Conservation (phyloP, 2,113 vertebrate species). For the Pseudonaja textilis region DNA sequence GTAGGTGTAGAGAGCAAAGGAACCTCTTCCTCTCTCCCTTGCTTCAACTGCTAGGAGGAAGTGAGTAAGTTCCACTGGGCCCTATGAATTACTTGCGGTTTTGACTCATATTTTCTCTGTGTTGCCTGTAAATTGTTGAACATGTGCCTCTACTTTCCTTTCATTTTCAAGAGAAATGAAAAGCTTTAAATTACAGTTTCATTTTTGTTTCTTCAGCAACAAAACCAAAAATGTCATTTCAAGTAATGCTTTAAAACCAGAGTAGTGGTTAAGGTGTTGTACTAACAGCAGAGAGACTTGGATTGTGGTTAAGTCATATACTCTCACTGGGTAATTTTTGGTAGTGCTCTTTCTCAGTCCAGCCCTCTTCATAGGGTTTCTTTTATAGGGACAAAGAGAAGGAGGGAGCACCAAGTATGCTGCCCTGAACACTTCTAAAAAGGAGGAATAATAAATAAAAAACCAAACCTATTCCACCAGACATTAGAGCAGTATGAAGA, state of each 20-base stretch:
- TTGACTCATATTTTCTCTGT: slow-evolving; percentile 30
- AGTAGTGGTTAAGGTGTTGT: neutral
- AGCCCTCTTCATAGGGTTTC: neutral
- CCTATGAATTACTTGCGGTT: neutral
- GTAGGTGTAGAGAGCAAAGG: slow-evolving; percentile 15
- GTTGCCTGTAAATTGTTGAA: slow-evolving; percentile 13
- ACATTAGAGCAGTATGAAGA: neutral
- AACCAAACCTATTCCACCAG: neutral
- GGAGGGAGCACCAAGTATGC: neutral
- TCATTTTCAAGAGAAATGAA: neutral
- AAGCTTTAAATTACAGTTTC: slow-evolving; percentile 5
- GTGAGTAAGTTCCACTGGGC: neutral
- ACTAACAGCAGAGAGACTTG: neutral
- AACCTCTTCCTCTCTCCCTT: neutral
- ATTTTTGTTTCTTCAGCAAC: neutral
- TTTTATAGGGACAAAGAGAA: neutral
- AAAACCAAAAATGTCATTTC: neutral
- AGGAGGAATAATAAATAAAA: neutral
- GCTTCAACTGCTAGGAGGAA: neutral
- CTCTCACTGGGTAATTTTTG: neutral
- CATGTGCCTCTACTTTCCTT: neutral
- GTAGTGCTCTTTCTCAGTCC: neutral
- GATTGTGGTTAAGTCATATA: neutral
- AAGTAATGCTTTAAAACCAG: neutral
- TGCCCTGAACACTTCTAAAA: neutral